A percentile compares a stretch with the other conserved stretches of the same genome.
Conservation (phyloP, 2,888 invertebrate species). For the Nomada hirtipes region DNA sequence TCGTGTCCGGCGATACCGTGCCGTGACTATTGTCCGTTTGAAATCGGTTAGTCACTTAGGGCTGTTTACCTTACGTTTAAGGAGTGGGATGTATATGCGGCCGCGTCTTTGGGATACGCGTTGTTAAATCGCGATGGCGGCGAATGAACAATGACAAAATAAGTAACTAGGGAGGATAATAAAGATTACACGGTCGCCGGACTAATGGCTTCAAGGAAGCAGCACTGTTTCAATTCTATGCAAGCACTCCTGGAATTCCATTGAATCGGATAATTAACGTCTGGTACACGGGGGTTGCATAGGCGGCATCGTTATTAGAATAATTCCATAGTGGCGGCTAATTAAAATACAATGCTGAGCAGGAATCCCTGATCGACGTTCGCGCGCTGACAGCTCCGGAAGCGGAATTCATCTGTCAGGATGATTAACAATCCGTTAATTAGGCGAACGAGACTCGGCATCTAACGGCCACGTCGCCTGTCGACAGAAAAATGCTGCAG, state of each 20-base stretch:
- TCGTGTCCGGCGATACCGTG: background rate
- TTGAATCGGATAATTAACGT: slow-evolving; percentile 51
- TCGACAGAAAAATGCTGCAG: slow-evolving; percentile 23
- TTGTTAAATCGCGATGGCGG: background rate
- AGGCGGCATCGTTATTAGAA: slow-evolving; percentile 29
- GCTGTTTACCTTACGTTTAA: background rate
- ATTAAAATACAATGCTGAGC: slow-evolving; percentile 52
- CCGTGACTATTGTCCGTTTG: slow-evolving; percentile 5
- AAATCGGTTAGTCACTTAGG: slow-evolving; percentile 1
- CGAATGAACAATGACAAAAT: slow-evolving; percentile 6
- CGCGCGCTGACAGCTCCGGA: slow-evolving; percentile 51
- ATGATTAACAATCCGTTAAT: slow-evolving; percentile 62
- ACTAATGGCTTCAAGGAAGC: background rate
- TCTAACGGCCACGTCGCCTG: background rate
- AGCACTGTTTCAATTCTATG: background rate
- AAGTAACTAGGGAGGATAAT: background rate
- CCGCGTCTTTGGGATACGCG: no score
- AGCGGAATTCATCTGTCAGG: slow-evolving; percentile 61
- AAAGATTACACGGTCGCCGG: background rate
- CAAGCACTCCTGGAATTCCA: slow-evolving; percentile 27
- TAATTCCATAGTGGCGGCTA: slow-evolving; percentile 39
- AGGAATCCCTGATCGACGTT: slow-evolving; percentile 43
- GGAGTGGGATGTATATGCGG: background rate
- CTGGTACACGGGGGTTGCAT: background rate
- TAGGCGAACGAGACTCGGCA: slow-evolving; percentile 42